Percentiles rank a stretch among this genome's conserved stretches.
phyloP scores from a whole-genome alignment of 2,888 invertebrate species.

The Cacoxenus indagator region DNA sequence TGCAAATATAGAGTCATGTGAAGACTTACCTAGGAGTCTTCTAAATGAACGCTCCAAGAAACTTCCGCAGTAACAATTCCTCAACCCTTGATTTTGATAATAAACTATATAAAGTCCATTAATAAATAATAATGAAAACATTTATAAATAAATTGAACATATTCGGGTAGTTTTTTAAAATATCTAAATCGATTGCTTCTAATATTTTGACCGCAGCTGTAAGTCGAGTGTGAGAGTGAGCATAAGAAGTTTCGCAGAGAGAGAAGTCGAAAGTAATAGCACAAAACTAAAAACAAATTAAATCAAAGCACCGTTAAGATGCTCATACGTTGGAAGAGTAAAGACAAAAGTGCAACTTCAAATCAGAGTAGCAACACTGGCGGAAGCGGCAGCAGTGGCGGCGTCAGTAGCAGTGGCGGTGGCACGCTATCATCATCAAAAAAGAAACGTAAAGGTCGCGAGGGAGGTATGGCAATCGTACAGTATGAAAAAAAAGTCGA shows the following conservation, averaged over 20 bases:
- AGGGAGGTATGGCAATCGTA: conserved; percentile 75
- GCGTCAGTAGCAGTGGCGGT: conserved; percentile 57
- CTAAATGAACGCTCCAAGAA: no score
- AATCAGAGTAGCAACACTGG: conserved; percentile 72
- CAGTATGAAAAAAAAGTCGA: not conserved
- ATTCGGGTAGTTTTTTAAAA: no score
- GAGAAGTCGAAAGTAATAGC: not conserved
- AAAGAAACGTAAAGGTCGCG: conserved; percentile 88
- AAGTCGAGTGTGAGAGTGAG: not conserved
- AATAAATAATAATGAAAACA: no score
- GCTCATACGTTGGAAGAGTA: conserved; percentile 89
- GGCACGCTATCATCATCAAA: conserved; percentile 76
- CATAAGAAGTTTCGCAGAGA: not conserved
- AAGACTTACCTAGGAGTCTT: no score
- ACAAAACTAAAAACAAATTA: conserved; percentile 19
- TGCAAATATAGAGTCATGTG: no score
- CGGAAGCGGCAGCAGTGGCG: conserved; percentile 56
- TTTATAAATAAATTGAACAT: no score
- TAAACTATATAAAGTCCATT: no score
- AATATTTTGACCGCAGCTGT: conserved; percentile 22
- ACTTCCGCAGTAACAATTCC: no score
- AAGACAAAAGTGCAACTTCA: conserved; percentile 82
- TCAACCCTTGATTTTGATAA: no score
- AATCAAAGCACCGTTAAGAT: conserved; percentile 69
- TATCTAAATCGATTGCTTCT: no score